A percentile compares a stretch with the other conserved stretches of the same genome.
Evolutionary conservation across 2,113 vertebrate species (phyloP).

Genomic region (Mus pahari): DNA sequence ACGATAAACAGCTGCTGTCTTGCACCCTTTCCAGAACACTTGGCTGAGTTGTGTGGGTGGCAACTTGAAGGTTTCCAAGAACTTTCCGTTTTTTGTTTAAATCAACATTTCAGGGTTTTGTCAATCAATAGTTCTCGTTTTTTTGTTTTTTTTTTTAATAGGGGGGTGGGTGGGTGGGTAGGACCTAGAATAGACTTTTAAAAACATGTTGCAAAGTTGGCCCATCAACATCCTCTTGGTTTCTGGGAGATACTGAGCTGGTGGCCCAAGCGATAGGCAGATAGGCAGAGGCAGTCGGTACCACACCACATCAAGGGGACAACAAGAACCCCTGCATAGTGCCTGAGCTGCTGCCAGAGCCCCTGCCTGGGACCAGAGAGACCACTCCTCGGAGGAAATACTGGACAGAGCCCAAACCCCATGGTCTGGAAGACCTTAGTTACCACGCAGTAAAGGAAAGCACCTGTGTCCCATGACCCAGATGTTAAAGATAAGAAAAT

Average conservation of each 20-base stretch:
- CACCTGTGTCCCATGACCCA: not conserved
- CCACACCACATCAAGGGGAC: not conserved
- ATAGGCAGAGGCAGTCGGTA: not conserved
- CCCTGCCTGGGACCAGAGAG: not conserved
- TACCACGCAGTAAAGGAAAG: not conserved
- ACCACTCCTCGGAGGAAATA: not conserved
- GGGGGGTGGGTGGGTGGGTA: not conserved
- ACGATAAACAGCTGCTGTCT: not conserved
- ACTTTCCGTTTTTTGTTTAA: not conserved
- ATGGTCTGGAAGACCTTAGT: not conserved
- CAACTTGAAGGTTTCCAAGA: slow-evolving; percentile 41
- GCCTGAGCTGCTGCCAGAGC: not conserved
- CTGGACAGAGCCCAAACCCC: not conserved
- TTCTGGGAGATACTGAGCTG: not conserved
- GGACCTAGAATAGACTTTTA: not conserved
- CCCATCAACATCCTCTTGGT: too few relatives aligned
- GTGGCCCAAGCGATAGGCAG: not conserved
- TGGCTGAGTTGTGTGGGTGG: not conserved
- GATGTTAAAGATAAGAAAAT: not conserved
- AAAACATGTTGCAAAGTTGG: not conserved
- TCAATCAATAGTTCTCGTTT: not conserved
- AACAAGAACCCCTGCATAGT: not conserved
- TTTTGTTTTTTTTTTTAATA: slow-evolving; percentile 6
- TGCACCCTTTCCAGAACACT: not conserved
- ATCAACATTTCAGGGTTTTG: not conserved